Evolutionary conservation across 2,888 invertebrate genomes (phyloP).

Genomic region (Stratiomys singularior): DNA sequence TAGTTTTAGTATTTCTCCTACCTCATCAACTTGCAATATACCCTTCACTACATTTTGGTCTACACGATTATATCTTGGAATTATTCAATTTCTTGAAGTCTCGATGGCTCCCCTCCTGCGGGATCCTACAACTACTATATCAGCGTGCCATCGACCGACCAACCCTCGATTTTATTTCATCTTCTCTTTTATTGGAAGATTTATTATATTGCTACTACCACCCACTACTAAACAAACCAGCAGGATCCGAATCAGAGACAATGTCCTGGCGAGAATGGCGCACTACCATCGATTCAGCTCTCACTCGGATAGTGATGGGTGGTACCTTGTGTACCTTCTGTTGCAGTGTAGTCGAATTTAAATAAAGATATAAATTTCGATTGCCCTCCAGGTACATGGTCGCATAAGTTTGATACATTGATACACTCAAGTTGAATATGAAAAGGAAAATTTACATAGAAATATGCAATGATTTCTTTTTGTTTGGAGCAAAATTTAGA

Average conservation of each 20-base stretch:
- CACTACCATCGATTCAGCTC: constrained; percentile 1
- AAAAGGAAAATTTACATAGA: constrained; percentile 41
- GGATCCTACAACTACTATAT: neutral
- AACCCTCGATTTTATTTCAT: constrained; percentile 2
- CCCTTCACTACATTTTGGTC: neutral
- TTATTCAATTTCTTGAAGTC: constrained; percentile 32
- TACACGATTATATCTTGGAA: neutral
- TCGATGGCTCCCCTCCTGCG: neutral
- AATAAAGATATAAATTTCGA: constrained; percentile 55
- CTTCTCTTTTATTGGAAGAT: constrained; percentile 50
- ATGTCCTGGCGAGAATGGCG: neutral
- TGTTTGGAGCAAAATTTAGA: too few relatives aligned
- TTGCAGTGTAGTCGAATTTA: constrained; percentile 48
- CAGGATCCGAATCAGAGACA: constrained; percentile 6
- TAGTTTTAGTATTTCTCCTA: neutral
- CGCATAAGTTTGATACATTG: constrained; percentile 36
- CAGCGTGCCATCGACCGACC: constrained; percentile 3
- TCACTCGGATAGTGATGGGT: constrained; percentile 5
- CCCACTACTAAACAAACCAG: constrained; percentile 32
- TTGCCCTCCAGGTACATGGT: constrained; percentile 50
- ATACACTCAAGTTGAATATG: neutral
- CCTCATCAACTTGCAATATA: neutral
- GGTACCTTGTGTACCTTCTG: neutral
- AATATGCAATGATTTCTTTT: constrained; percentile 40
- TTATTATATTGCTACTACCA: constrained; percentile 48